Conservation (phyloP, 2,113 vertebrate genomes). For the Ictalurus punctatus region DNA sequence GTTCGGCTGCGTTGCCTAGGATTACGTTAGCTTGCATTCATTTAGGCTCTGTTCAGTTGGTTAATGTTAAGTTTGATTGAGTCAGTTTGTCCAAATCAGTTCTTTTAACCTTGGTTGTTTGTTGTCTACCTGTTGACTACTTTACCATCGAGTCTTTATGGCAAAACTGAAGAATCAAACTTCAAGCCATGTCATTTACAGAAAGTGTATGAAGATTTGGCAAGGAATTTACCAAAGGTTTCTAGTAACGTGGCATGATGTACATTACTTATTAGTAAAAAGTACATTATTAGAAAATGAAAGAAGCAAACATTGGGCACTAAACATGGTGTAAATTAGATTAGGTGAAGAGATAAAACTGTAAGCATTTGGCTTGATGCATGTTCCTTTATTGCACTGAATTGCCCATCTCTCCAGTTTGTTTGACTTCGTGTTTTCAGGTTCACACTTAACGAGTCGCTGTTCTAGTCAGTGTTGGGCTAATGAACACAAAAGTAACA, state of each 20-base stretch:
- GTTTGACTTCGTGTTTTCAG: background rate
- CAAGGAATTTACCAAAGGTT: background rate
- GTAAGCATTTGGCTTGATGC: background rate
- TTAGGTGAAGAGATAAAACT: background rate
- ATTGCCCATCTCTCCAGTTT: background rate
- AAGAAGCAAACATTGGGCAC: background rate
- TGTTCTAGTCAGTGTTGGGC: background rate
- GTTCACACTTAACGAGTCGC: background rate
- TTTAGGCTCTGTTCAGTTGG: background rate
- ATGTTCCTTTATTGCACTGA: background rate
- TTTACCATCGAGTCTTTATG: background rate
- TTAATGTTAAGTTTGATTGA: background rate
- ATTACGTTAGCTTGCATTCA: background rate
- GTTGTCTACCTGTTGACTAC: background rate
- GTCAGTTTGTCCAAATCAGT: background rate
- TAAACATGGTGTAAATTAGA: background rate
- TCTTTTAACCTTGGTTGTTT: background rate
- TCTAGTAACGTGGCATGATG: background rate
- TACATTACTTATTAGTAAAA: background rate
- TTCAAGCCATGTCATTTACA: background rate
- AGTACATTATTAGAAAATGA: background rate
- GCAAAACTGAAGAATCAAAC: background rate
- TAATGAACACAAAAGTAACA: background rate
- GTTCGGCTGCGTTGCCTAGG: background rate
- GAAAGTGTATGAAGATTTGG: background rate